Percentiles rank a stretch among this genome's conserved stretches.
phyloP scores from a whole-genome alignment of 2,113 vertebrate genomes.

The Cheilinus undulatus region DNA sequence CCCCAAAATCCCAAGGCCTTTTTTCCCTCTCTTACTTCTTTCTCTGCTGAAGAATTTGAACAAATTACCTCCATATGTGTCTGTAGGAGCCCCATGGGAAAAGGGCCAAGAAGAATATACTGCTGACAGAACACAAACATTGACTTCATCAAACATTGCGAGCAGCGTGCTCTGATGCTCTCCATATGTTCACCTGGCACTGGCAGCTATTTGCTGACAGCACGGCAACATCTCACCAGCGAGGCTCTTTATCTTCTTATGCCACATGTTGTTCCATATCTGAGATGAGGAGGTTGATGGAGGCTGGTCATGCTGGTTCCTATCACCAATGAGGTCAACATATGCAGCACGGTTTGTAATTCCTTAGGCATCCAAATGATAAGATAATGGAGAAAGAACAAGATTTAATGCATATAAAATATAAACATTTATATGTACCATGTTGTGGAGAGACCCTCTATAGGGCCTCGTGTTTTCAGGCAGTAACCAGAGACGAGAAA shows the following conservation, averaged over 20 bases:
- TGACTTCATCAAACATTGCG: constrained; percentile 71
- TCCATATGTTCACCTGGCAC: constrained; percentile 70
- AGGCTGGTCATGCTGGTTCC: constrained; percentile 7
- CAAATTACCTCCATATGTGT: constrained; percentile 81
- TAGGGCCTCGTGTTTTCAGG: constrained; percentile 31
- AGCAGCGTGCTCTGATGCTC: constrained; percentile 62
- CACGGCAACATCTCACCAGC: constrained; percentile 37
- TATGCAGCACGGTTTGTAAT: not conserved
- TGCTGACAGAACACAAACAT: constrained; percentile 79
- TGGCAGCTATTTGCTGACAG: constrained; percentile 44
- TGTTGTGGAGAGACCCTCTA: not conserved
- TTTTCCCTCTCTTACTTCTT: constrained; percentile 45
- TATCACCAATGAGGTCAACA: constrained; percentile 16
- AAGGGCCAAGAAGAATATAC: constrained; percentile 62
- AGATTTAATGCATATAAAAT: constrained; percentile 9
- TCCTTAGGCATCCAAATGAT: constrained; percentile 14
- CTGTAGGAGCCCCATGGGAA: constrained; percentile 73
- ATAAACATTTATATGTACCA: constrained; percentile 9
- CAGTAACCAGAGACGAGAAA: too few relatives aligned
- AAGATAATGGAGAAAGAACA: constrained; percentile 19
- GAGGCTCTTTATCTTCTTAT: constrained; percentile 55
- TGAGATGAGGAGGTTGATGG: constrained; percentile 20
- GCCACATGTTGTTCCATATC: constrained; percentile 44
- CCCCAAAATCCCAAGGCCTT: constrained; percentile 54
- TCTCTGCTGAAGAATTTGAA: constrained; percentile 67